Conservation (phyloP, 2,113 vertebrate species). For the Antigone vipio region DNA sequence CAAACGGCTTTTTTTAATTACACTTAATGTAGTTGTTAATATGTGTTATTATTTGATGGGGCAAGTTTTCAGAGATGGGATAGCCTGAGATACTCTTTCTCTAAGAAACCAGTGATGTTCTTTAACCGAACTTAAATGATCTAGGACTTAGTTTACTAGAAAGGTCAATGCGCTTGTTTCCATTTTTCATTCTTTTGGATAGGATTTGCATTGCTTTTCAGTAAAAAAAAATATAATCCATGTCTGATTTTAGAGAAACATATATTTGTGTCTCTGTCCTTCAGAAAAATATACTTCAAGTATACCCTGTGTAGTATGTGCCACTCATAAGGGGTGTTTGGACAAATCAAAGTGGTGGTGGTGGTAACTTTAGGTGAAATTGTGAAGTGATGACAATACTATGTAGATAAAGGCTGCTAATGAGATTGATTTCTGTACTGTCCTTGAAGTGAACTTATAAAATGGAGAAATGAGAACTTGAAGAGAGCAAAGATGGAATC, state of each 20-base stretch:
- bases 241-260: not conserved
- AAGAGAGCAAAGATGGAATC: not conserved
- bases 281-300: not conserved
- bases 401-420: not conserved
- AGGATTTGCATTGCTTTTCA: not conserved
- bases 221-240: not conserved
- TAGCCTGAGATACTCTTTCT: not conserved
- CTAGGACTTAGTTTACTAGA: not conserved
- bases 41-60: not conserved
- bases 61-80: not conserved
- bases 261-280: not conserved
- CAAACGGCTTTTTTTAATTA: not conserved
- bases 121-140: not conserved
- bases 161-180: not conserved
- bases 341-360: not conserved
- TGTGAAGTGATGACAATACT: not conserved
- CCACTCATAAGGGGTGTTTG: not conserved
- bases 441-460: not conserved
- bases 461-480: not conserved
- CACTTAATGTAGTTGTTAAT: not conserved
- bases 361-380: not conserved
- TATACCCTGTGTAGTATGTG: not conserved
- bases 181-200: not conserved
- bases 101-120: not conserved
- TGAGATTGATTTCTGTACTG: not conserved